Percentiles rank a stretch among this genome's conserved stretches.
Evolutionary conservation across 2,888 invertebrate genomes (phyloP).

Genomic region (Drosophila tanythrix): DNA sequence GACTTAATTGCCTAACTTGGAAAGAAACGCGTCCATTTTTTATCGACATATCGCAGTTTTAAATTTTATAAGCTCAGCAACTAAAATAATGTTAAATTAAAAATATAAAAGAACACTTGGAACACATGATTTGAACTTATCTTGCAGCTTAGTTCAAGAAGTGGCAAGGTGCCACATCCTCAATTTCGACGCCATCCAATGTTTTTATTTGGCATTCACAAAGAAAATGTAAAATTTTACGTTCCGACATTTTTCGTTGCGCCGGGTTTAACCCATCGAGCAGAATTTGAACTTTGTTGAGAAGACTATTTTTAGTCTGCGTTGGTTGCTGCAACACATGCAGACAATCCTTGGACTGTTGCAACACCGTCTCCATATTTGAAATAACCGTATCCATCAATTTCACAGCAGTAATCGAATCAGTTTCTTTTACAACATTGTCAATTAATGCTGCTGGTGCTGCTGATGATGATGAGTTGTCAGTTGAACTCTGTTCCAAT

Average conservation of each 20-base stretch:
- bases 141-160: slow-evolving; percentile 45
- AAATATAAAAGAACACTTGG: slow-evolving; percentile 22
- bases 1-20: neutral
- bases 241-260: slow-evolving; percentile 73
- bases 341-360: slow-evolving; percentile 75
- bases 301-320: slow-evolving; percentile 35
- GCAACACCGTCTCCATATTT: slow-evolving; percentile 78
- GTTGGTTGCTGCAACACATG: slow-evolving; percentile 61
- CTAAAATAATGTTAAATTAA: slow-evolving; percentile 2
- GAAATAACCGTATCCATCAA: slow-evolving; percentile 68
- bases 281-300: slow-evolving; percentile 72
- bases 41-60: neutral
- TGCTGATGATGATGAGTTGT: slow-evolving; percentile 6
- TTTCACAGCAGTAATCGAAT: slow-evolving; percentile 60
- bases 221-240: slow-evolving; percentile 81
- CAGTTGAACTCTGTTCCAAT: neutral
- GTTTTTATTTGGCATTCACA: slow-evolving; percentile 82
- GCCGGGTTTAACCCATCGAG: slow-evolving; percentile 67
- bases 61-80: neutral
- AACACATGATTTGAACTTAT: slow-evolving; percentile 6
- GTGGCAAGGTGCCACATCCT: slow-evolving; percentile 74
- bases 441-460: neutral
- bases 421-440: slow-evolving; percentile 13
- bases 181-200: slow-evolving; percentile 78
- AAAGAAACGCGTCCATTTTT: neutral